These are phyloP conservation scores for Cettia cetti DNA, from an alignment of 2,113 vertebrate species.

Conservation along the genomic window DNA sequence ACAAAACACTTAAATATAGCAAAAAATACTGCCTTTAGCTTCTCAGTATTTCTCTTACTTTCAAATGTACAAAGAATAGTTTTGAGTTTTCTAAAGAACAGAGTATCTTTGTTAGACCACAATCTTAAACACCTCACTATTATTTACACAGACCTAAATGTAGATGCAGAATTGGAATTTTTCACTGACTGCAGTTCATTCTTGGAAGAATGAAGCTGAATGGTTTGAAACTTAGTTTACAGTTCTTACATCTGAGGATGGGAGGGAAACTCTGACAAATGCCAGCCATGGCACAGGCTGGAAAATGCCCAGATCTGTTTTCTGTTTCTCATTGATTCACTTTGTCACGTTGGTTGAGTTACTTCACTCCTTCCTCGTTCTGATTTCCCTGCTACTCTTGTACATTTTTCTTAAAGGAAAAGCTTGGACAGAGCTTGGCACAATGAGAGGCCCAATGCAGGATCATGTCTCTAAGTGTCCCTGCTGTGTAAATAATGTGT, in stretches of 20 bases:
- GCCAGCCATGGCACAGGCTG: background rate
- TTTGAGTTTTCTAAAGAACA: background rate
- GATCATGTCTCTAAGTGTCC: too few species aligned
- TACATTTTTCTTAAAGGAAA: background rate
- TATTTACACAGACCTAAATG: background rate
- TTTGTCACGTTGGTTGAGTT: background rate
- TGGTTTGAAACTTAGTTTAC: background rate
- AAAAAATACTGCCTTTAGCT: background rate
- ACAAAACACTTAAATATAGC: background rate
- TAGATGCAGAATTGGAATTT: background rate
- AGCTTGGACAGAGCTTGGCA: background rate
- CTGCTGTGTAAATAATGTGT: background rate
- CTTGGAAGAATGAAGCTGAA: background rate
- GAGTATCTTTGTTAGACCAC: background rate
- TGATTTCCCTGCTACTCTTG: background rate
- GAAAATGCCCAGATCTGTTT: background rate
- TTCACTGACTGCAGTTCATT: background rate
- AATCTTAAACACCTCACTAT: background rate
- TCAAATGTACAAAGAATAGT: background rate
- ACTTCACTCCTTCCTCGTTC: background rate
- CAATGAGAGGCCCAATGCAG: rapidly evolving
- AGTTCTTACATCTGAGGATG: background rate
- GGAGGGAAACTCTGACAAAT: background rate
- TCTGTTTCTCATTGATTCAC: background rate
- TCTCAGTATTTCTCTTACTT: background rate